Conservation (phyloP, 1,140 invertebrate genomes). For the Idris sp. region DNA sequence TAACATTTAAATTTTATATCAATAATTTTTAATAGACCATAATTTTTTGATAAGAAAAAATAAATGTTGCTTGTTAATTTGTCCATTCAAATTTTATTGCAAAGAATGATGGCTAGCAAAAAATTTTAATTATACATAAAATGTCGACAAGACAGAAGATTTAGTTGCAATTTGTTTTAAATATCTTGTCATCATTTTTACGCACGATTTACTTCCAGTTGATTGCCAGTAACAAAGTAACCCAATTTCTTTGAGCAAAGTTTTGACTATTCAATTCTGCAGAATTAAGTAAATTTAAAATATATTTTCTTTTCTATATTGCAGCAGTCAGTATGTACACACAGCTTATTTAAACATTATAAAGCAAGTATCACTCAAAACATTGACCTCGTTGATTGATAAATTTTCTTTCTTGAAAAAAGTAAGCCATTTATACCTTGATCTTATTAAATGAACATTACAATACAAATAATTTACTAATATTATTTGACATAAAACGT, state of each 20-base stretch:
- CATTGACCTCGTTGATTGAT: slow-evolving; percentile 11
- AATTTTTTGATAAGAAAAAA: no score
- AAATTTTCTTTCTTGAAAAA: slow-evolving; percentile 4
- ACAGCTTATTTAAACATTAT: background rate
- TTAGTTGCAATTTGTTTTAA: no score
- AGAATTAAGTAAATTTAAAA: no score
- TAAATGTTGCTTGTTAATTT: no score
- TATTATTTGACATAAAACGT: background rate
- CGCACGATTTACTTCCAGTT: slow-evolving; percentile 21
- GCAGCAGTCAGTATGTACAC: no score
- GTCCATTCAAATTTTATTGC: no score
- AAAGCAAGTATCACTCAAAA: background rate
- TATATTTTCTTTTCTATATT: no score
- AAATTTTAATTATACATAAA: no score
- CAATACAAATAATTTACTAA: slow-evolving; percentile 1
- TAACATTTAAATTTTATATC: no score
- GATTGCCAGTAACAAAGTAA: slow-evolving; percentile 12
- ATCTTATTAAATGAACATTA: slow-evolving; percentile 10
- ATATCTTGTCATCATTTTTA: slow-evolving; percentile 25
- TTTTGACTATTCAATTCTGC: background rate
- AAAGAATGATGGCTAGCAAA: no score
- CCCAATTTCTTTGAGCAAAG: slow-evolving; percentile 12
- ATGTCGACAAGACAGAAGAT: no score
- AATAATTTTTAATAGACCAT: no score
- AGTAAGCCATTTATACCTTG: slow-evolving; percentile 16